A percentile compares a stretch with the other conserved stretches of the same genome.
Conservation (phyloP, 2,797 vertebrate species). For the Bradypus variegatus region DNA sequence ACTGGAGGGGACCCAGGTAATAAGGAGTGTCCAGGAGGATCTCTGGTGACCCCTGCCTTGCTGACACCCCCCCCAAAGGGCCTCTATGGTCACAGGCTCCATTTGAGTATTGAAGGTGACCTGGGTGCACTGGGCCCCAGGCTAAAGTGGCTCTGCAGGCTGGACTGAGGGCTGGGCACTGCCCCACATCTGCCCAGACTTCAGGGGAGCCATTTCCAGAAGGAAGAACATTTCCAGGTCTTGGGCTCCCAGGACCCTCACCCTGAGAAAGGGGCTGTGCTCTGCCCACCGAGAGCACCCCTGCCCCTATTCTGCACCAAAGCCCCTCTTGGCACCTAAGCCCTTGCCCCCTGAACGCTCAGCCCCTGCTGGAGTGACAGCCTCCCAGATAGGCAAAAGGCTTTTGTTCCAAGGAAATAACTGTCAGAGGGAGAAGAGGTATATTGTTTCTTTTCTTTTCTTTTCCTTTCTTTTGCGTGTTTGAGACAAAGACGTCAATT, state of each 20-base stretch:
- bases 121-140: background rate
- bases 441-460: background rate
- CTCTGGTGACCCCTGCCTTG: background rate
- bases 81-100: background rate
- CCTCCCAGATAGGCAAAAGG: background rate
- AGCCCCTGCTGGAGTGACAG: constrained; percentile 34
- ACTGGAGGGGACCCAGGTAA: background rate
- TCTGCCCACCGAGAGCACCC: background rate
- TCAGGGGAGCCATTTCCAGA: background rate
- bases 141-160: background rate
- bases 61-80: background rate
- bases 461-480: constrained; percentile 5
- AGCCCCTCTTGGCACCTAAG: background rate
- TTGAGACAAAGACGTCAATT: constrained; percentile 49
- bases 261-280: background rate
- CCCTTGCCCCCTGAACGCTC: background rate
- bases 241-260: background rate
- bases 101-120: background rate
- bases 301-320: background rate
- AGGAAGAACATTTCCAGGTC: background rate
- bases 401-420: constrained; percentile 27
- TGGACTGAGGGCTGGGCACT: background rate
- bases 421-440: constrained; percentile 17
- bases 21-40: background rate
- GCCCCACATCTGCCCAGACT: background rate